Conservation (phyloP, 2,888 invertebrate species). For the Chaetoderma sp. region DNA sequence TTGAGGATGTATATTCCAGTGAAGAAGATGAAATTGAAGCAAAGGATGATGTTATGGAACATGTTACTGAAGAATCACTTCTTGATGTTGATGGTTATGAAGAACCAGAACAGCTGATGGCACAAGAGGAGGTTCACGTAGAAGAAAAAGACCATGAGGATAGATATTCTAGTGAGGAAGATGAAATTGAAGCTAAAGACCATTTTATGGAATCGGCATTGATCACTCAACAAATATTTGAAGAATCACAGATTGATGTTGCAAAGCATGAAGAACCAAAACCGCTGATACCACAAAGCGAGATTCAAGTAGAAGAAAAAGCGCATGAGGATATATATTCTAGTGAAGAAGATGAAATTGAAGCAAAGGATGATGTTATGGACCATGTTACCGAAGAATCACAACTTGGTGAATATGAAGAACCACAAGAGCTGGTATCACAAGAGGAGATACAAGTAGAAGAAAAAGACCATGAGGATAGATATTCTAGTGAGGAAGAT, state of each 20-base stretch:
- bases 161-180: no score
- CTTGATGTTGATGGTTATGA: constrained; percentile 22
- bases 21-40: background rate
- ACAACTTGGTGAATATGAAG: constrained; percentile 30
- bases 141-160: background rate
- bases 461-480: background rate
- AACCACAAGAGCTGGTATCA: background rate
- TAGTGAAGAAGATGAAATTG: background rate
- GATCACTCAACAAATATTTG: background rate
- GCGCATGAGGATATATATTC: background rate
- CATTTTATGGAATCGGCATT: background rate
- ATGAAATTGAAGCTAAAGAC: no score
- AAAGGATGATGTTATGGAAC: background rate
- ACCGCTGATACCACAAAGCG: background rate
- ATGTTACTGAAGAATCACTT: constrained; percentile 6
- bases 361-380: background rate
- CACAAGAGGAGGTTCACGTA: constrained; percentile 74
- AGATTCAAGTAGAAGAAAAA: background rate
- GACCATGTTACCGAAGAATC: background rate
- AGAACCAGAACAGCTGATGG: background rate
- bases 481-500: no score
- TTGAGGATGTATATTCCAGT: background rate
- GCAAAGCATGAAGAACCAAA: no score
- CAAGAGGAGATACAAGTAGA: constrained; percentile 75
- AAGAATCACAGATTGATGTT: no score